Base-by-base conservation (phyloP, 2,113 vertebrate genomes). In the Phocoena sinus region DNA sequence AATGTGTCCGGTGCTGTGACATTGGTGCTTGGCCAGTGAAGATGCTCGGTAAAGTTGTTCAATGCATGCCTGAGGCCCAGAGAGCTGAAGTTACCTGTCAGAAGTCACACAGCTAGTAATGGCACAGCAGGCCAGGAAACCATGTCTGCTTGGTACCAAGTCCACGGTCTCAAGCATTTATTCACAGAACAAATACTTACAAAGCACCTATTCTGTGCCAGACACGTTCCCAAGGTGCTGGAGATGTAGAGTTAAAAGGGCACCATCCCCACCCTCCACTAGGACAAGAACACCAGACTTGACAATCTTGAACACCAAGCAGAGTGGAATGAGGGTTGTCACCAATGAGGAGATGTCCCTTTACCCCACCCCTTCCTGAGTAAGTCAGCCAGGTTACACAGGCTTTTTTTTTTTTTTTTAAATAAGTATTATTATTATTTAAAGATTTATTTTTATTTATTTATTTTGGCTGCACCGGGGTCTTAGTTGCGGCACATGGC, bases 1-100 rank as follows among this genome's bases (percentile, higher is more conserved):
- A 1, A 2, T 0, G 28, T 8, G 44, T 9, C 36, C 26, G 6
- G n/a, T 1, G 8, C 36, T 6, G 12, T 11, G 11, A 1, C 14
- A n/a, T 5, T 1, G 74, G 36, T 12, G 63, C 90, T 53, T 56
- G 65, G 44, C 73, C 68, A 26, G 1, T 0, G 11, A 73, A 36
- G 62, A 23, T 4, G 13, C 83, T 84, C 36, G 6, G 33, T 2
- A 2, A 20, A 63, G n/a, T 6, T 28, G 60, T 26, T 76, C 50
- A 10, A 21, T 10, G 28, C 8, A 1, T 10, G 50, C 12, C 1
- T 5, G 41, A n/a, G 33, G 25, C 26, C 41, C 80, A 21, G 80
- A 79, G 80, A 67, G 17, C 70, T 25, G 11, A 11, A 44, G 23
- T 8, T 17, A 14, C 71, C 31, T 36, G 10, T 76, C 13, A 5